Conservation (phyloP, 2,888 invertebrate species). For the Pemphredon lugubris region DNA sequence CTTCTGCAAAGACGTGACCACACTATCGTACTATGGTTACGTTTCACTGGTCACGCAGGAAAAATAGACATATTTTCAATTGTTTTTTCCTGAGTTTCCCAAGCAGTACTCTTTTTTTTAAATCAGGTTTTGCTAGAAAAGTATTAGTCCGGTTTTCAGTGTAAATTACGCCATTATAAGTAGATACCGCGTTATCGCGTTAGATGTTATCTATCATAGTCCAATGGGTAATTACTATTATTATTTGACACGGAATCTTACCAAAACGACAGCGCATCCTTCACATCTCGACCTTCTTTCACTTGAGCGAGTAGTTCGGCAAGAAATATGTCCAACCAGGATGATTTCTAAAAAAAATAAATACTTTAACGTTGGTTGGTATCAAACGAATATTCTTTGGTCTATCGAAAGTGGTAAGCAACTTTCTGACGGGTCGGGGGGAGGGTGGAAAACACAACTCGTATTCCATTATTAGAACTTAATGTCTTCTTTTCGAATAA, state of each 20-base stretch:
- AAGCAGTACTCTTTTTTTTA: no score
- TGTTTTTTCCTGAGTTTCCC: not conserved
- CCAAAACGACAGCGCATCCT: constrained; percentile 85
- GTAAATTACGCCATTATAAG: not conserved
- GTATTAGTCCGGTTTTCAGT: no score
- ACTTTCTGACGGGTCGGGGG: no score
- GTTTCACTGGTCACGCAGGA: not conserved
- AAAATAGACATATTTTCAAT: constrained; percentile 11
- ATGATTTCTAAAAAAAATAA: constrained; percentile 83
- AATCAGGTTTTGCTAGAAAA: no score
- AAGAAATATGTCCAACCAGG: constrained; percentile 86
- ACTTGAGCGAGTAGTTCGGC: constrained; percentile 84
- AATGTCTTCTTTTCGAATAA: not conserved
- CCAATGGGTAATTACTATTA: not conserved
- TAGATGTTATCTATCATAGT: not conserved
- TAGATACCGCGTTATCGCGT: not conserved
- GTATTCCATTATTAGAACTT: not conserved
- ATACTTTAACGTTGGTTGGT: not conserved
- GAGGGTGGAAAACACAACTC: not conserved
- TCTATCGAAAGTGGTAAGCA: no score
- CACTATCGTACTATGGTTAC: constrained; percentile 43
- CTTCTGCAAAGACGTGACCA: constrained; percentile 46
- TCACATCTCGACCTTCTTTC: constrained; percentile 83
- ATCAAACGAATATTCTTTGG: not conserved
- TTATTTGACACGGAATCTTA: constrained; percentile 74